These are phyloP conservation scores for Watersipora subatra DNA, from an alignment of 1,140 invertebrate species.

Conservation along the genomic window DNA sequence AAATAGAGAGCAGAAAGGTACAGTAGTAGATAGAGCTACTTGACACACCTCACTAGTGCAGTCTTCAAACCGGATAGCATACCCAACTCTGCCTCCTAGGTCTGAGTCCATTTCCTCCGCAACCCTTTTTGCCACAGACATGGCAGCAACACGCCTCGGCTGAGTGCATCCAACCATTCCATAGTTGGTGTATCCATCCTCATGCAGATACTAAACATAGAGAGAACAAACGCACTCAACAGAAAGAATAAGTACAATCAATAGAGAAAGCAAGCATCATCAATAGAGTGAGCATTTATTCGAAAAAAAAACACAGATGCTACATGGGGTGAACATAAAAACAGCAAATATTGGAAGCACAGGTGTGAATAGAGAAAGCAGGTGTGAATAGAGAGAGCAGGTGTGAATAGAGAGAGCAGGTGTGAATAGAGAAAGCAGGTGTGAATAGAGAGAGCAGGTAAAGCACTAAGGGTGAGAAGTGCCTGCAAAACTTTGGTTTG, in stretches of 20 bases:
- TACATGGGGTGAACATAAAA: no score
- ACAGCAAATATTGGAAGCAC: no score
- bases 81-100: constrained; percentile 68
- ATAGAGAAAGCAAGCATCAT: no score
- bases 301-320: background rate
- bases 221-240: background rate
- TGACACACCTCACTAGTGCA: constrained; percentile 70
- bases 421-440: no score
- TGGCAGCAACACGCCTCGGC: constrained; percentile 87
- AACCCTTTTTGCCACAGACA: constrained; percentile 97
- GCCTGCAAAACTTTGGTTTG: no score
- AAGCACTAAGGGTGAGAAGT: no score
- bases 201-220: constrained; percentile 64
- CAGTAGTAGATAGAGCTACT: constrained; percentile 1
- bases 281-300: background rate
- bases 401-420: no score
- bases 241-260: background rate
- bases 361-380: no score
- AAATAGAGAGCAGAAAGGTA: constrained; percentile 1
- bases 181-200: constrained; percentile 84
- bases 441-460: no score
- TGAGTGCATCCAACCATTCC: constrained; percentile 91
- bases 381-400: no score
- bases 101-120: constrained; percentile 90
- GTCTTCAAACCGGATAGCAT: constrained; percentile 98